These are phyloP conservation scores for Eulemur mongoz DNA, from an alignment of 2,797 vertebrate genomes.

Conservation along the genomic window DNA sequence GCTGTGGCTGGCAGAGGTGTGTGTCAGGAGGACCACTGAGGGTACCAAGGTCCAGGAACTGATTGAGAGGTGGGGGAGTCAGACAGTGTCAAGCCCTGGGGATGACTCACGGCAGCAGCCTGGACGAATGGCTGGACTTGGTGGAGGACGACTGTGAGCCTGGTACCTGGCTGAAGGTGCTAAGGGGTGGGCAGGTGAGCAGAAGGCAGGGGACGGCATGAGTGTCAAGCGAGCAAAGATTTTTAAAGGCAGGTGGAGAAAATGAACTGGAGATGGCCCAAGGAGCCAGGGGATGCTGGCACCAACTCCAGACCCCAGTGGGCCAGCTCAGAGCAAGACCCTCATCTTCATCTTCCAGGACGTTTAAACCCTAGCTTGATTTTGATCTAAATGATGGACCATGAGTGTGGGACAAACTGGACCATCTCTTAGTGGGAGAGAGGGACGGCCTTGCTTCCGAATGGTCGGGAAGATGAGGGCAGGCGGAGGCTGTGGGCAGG, in stretches of 20 bases:
- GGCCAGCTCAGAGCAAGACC: background rate
- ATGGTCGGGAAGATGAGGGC: background rate
- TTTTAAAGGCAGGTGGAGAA: too few species aligned
- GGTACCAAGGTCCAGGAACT: too few species aligned
- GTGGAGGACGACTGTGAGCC: background rate
- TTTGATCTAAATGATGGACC: background rate
- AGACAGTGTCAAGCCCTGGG: too few species aligned
- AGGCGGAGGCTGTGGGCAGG: background rate
- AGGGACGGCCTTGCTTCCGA: background rate
- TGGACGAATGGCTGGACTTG: background rate
- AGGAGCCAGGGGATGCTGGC: background rate
- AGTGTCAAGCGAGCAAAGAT: background rate
- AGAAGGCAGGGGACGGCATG: background rate
- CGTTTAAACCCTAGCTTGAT: background rate
- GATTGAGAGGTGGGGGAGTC: background rate
- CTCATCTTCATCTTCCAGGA: background rate
- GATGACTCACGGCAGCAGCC: fast-evolving
- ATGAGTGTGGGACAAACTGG: fast-evolving
- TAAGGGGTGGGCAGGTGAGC: background rate
- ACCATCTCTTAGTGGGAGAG: background rate
- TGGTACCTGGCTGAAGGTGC: fast-evolving
- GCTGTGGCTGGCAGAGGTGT: background rate
- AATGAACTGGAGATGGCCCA: background rate
- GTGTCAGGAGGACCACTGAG: background rate
- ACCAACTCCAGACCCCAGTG: background rate